Evolutionary conservation across 2,888 invertebrate genomes (phyloP), one percentile per base, ranked within the genome.

Genomic region (Pterostichus madidus): DNA sequence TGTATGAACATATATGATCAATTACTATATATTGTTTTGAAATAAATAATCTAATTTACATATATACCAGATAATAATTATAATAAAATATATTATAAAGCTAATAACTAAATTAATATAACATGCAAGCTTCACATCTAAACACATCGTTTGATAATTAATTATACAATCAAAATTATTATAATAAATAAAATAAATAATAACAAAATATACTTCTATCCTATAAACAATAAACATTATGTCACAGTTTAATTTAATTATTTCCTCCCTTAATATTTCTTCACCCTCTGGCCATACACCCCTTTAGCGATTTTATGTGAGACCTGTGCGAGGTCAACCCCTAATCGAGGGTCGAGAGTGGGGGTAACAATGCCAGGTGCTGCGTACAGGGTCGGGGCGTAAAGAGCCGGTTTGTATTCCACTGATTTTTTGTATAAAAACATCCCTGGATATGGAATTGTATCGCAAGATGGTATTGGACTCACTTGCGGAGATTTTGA

Each of bases 21-120:
- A 32, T 32, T 13, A 64, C 32, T 8, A 24, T 7, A 71, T 71
- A 44, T 35, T 39, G 5, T 5, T 13, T 56, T 56, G 13, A 15
- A 64, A 64, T 68, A 71, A 71, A 71, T 71, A 44, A 44, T 71
- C 68, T 64, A 71, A 71, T 71, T 39, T 68, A 68, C 64, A 68
- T 68, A 68, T 2, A 56, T 13, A 13, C 1, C 17, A 24, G 3
- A 11, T n/a, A 71, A 71, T 39, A 71, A 71, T 68, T 68, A 68
- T 44, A 71, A 71, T 71, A 71, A 71, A 71, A 71, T 71, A 71
- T 71, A 71, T 39, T 39, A 71, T n/a, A 13, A 64, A 11, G 17
- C 15, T 56, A 44, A 71, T 71, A 71, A 39, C 32, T 71, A 71
- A 71, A 71, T 44, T 44, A 44, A 52, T 52, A 52, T 44, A 71